phyloP scores from a whole-genome alignment of 1,140 invertebrate species.

The Ceratina japonica region DNA sequence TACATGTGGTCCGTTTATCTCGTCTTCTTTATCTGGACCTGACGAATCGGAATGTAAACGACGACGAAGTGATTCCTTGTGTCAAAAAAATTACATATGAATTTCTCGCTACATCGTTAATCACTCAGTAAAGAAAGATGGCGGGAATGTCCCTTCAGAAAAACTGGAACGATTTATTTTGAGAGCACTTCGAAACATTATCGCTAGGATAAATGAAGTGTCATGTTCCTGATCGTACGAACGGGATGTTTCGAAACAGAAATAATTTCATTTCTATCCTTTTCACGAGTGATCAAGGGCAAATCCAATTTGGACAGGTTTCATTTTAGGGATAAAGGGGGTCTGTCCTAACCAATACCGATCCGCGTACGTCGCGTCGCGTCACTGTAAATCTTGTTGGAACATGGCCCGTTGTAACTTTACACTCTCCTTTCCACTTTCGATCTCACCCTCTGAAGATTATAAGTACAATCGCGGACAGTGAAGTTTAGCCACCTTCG shows the following conservation, averaged over 20 bases:
- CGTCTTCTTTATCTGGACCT: too few species aligned
- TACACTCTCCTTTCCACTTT: neutral
- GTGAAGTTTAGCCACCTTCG: too few species aligned
- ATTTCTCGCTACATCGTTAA: constrained; percentile 8
- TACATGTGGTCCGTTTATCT: neutral
- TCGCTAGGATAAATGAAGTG: neutral
- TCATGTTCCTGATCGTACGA: constrained; percentile 1
- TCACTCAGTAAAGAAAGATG: too few species aligned
- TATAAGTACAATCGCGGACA: too few species aligned
- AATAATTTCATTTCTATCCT: constrained; percentile 38
- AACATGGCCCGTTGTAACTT: constrained; percentile 1
- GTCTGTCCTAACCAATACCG: constrained; percentile 8
- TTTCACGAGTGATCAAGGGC: constrained; percentile 30
- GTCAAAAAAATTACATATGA: constrained; percentile 44
- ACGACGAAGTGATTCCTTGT: neutral
- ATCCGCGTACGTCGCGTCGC: neutral
- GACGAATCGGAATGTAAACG: too few species aligned
- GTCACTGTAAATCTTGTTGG: constrained; percentile 30
- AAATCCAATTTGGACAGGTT: constrained; percentile 30
- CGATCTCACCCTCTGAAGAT: neutral
- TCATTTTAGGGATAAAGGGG: constrained; percentile 28
- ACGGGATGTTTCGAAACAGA: constrained; percentile 11
- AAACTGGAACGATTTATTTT: neutral
- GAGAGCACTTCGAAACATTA: neutral
- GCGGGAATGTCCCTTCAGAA: too few species aligned